Percentiles rank a stretch among this genome's conserved stretches.
Evolutionary conservation across 2,113 vertebrate species (phyloP).

Genomic region (Microtus ochrogaster): DNA sequence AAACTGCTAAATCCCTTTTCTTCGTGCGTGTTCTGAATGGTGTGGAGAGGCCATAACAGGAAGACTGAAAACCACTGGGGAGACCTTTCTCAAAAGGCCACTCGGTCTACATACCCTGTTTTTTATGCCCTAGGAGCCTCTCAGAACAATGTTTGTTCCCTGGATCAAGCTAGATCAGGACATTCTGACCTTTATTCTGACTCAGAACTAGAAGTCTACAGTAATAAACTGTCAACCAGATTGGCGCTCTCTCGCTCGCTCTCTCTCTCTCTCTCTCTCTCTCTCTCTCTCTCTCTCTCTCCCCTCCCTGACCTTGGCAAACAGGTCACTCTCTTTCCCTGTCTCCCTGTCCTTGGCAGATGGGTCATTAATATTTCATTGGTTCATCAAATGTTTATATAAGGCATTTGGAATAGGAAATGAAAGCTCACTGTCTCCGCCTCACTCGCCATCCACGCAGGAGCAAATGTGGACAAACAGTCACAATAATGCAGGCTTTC

Average conservation of each 20-base stretch:
- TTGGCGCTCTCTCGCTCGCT: not conserved
- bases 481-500: not conserved
- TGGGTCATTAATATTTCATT: conserved; percentile 34
- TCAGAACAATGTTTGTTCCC: conserved; percentile 38
- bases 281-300: no score
- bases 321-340: not conserved
- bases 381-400: conserved; percentile 48
- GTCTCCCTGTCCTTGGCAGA: not conserved
- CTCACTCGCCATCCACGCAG: no score
- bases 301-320: not conserved
- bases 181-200: conserved; percentile 77
- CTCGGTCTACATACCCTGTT: not conserved
- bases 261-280: no score
- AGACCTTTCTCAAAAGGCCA: conserved; percentile 70
- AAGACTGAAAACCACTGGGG: not conserved
- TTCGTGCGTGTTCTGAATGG: not conserved
- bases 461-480: not conserved
- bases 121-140: conserved; percentile 55
- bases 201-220: conserved; percentile 51
- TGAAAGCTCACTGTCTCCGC: not conserved
- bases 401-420: not conserved
- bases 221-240: conserved; percentile 27
- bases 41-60: not conserved
- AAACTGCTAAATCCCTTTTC: not conserved
- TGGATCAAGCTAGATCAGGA: conserved; percentile 41